These are phyloP conservation scores for Achroia grisella DNA, from an alignment of 1,140 invertebrate species.

Conservation along the genomic window DNA sequence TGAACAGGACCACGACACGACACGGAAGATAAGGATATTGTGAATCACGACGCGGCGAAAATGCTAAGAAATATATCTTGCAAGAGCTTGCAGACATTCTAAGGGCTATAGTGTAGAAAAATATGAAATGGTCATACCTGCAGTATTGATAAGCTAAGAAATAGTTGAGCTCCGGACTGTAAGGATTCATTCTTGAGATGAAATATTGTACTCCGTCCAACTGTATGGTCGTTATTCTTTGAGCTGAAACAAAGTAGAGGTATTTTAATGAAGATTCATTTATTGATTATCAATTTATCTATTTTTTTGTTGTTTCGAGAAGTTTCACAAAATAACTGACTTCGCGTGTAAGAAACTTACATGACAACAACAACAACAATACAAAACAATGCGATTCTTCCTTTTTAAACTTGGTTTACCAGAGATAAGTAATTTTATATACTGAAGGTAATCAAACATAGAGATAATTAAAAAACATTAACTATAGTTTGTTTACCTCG, in stretches of 20 bases:
- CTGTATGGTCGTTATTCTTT: conserved; percentile 89
- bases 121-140: conserved; percentile 64
- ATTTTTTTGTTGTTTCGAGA: no score
- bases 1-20: conserved; percentile 39
- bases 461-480: no score
- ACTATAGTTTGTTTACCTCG: no score
- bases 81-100: conserved; percentile 7
- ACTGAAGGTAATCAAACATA: no score
- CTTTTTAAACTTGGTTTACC: no score
- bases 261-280: no score
- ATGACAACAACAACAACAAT: no score
- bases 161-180: conserved; percentile 89
- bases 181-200: conserved; percentile 90
- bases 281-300: no score
- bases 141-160: conserved; percentile 92
- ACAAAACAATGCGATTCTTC: no score
- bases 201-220: conserved; percentile 90
- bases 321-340: no score
- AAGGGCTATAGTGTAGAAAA: not conserved
- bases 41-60: conserved; percentile 49
- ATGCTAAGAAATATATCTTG: conserved; percentile 22
- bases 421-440: no score
- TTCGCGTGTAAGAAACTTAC: no score
- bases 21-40: conserved; percentile 42
- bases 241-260: conserved; percentile 70